phyloP scores from a whole-genome alignment of 2,888 invertebrate genomes.

The Tubiluchus corallicola region DNA sequence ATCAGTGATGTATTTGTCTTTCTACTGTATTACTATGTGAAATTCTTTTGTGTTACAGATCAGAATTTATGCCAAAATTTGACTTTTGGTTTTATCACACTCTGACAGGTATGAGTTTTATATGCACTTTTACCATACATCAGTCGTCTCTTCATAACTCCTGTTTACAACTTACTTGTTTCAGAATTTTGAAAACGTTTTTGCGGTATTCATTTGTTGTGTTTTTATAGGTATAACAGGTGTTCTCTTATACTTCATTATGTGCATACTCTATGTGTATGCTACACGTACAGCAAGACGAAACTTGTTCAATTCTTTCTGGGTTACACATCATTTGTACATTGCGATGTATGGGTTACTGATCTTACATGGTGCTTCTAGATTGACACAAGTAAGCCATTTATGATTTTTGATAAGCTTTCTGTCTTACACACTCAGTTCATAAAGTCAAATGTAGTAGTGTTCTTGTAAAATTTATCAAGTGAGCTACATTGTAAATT shows the following conservation, averaged over 20 bases:
- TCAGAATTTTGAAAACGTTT: too few relatives aligned
- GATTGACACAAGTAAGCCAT: slow-evolving; percentile 18
- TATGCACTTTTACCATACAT: too few relatives aligned
- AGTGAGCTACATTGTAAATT: too few relatives aligned
- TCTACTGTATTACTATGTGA: too few relatives aligned
- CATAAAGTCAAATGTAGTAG: too few relatives aligned
- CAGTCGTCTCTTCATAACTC: too few relatives aligned
- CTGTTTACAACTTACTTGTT: too few relatives aligned
- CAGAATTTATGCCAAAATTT: slow-evolving; percentile 23
- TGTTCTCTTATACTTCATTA: slow-evolving; percentile 20
- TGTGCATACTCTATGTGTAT: slow-evolving; percentile 25
- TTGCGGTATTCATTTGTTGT: too few relatives aligned
- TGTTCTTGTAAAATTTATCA: too few relatives aligned
- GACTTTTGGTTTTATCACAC: slow-evolving; percentile 25
- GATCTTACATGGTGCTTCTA: slow-evolving; percentile 21
- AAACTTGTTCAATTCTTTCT: slow-evolving; percentile 23
- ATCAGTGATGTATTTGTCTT: too few relatives aligned
- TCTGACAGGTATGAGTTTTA: slow-evolving; percentile 25
- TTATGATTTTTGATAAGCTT: too few relatives aligned
- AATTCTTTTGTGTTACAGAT: slow-evolving; percentile 19
- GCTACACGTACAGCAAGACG: slow-evolving; percentile 25
- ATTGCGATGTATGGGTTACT: slow-evolving; percentile 20
- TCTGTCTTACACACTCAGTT: too few relatives aligned
- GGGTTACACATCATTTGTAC: slow-evolving; percentile 23
- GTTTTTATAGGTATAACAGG: slow-evolving; percentile 22